Evolutionary conservation across 2,888 invertebrate genomes (phyloP).

Genomic region (Drosophila phalerata): DNA sequence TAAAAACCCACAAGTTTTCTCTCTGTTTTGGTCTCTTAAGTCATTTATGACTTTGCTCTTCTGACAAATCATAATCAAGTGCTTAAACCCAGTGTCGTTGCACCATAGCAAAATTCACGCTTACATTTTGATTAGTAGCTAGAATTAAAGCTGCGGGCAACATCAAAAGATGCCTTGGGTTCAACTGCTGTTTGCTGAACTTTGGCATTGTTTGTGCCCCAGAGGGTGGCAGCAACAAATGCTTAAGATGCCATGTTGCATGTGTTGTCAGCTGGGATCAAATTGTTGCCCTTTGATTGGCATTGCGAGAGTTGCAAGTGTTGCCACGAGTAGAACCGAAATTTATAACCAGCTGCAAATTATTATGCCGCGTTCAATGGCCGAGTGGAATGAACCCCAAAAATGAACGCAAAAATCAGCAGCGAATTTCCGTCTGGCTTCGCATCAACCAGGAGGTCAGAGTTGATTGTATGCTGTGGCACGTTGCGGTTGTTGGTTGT

Average conservation of each 20-base stretch:
- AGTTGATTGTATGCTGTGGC: constrained; percentile 75
- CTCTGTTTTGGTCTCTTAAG: background rate
- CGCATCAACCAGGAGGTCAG: constrained; percentile 55
- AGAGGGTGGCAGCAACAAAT: constrained; percentile 11
- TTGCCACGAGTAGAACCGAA: background rate
- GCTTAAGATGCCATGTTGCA: constrained; percentile 28
- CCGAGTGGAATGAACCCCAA: constrained; percentile 65
- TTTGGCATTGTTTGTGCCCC: constrained; percentile 51
- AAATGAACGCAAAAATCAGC: background rate
- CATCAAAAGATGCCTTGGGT: constrained; percentile 44
- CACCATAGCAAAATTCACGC: constrained; percentile 21
- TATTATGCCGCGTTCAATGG: constrained; percentile 71
- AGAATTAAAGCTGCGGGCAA: constrained; percentile 40
- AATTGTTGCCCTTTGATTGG: constrained; percentile 37
- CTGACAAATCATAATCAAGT: constrained; percentile 5
- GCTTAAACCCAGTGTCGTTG: constrained; percentile 37
- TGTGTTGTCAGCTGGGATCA: constrained; percentile 21
- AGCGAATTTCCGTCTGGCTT: constrained; percentile 58
- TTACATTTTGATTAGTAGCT: constrained; percentile 35
- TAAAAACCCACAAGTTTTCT: background rate
- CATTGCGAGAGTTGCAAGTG: constrained; percentile 19
- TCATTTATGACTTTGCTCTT: background rate
- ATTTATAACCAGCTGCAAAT: constrained; percentile 54
- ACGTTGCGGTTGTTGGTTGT: constrained; percentile 38
- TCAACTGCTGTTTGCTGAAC: constrained; percentile 49